Base-by-base conservation (phyloP, 2,113 vertebrate species). In the Recurvirostra avosetta region DNA sequence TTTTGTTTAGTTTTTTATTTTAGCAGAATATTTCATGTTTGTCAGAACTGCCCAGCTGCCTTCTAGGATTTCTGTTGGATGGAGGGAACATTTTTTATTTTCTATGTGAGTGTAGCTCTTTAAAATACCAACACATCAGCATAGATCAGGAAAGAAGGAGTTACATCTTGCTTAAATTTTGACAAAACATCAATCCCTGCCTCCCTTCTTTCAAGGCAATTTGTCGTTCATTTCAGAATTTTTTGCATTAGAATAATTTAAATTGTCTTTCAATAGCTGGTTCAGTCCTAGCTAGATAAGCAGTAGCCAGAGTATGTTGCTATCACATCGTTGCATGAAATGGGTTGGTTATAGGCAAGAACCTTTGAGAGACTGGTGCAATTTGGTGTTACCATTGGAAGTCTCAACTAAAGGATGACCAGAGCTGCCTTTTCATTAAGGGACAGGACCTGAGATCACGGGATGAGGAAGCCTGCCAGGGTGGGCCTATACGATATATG, bases 11-110 rank as follows among this genome's bases (percentile, higher is more conserved):
- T 84, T 97, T 75, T 11, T 70, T 97, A 41, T 91, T 97, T 96
- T 91, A 95, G 88, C 76, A 92, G 80, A 81, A 47, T 79, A 90
- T 83, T 96, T 96, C 83, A 45, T 84, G 68, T 96, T 96, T 94
- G 52, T 96, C 80, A 95, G 92, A 90, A 95, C 77, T 92, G 86
- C 67, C n/a, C 67, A 59, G 86, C 83, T 94, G 68, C 96, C 92
- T 97, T 97, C 96, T 97, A 98, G 96, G 96, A 95, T 96, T 97
- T 95, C 91, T 97, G 94, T 79, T 92, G 81, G 67, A 83, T 77
- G 75, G 72, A 74, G 88, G 26, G 79, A 89, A 94, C 50, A 67
- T 72, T 84, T 96, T 95, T 96, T 92, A n/a, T 95, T 97, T 97
- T 77, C 63, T 89, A 72, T 97, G 88, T 95, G 95, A 96, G 30